Evolutionary conservation across 2,888 invertebrate species (phyloP), one percentile per base, ranked within the genome.

Genomic region (Pycnomerus fuliginosus): DNA sequence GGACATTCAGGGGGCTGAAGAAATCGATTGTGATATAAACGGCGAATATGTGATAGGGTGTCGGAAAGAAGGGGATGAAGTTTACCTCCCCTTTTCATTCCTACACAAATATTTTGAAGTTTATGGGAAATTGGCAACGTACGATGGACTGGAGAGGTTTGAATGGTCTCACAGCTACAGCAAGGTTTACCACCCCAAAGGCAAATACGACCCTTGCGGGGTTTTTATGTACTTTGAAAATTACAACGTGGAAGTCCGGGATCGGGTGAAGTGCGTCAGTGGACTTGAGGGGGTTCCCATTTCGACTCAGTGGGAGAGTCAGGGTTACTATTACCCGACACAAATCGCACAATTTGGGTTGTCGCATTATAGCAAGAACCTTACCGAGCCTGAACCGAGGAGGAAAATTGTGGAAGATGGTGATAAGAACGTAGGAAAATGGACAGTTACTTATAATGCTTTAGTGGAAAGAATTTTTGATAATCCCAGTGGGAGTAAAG

Each of bases 261-360:
- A 96, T 64, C 78, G 97, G 42, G 98, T 99, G 1, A 94, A 96
- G 71, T 97, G 96, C 71, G 87, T 99, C 58, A 94, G 91, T 71
- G 97, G 90, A 0, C 82, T 82, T 8, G 91, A 94, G 65, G 96
- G 96, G 62, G 94, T 96, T 10, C 96, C 96, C 0, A 85, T 96
- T 37, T 93, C 93, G n/a, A 92, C 89, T 0, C 96, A 96, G 68
- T 99, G 99, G 99, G 91, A 94, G 60, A 86, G 88, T 20, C 83
- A 84, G 50, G 98, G 98, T 0, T 97, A 98, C 72, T 94, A 87
- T 72, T 99, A 99, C 74, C 96, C 98, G 0, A 98, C 96, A 1
- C 98, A 99, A 75, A 96, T 99, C 54, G 96, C 98, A 3, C 99
- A 99, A 71, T 99, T 93, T 70, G 99, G 94, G 0, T 74, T 99